These are phyloP conservation scores for Etheostoma spectabile DNA, from an alignment of 2,113 vertebrate species.

Conservation along the genomic window DNA sequence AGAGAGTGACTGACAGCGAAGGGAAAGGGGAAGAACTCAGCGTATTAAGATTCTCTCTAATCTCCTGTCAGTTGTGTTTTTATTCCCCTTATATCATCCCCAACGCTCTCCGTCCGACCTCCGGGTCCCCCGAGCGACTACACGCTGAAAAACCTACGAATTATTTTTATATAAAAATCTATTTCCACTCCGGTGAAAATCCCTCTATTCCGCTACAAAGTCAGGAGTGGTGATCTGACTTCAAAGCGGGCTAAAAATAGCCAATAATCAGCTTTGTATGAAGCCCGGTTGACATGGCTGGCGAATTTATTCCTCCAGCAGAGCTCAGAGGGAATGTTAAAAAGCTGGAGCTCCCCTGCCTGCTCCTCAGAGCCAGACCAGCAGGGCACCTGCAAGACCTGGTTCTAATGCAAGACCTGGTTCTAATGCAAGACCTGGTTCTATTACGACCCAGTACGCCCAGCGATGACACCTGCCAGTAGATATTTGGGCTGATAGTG, in stretches of 20 bases:
- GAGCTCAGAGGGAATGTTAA: conserved; percentile 24
- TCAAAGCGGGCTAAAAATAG: conserved; percentile 66
- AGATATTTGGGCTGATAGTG: not conserved
- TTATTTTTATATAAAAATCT: conserved; percentile 48
- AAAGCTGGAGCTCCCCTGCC: conserved; percentile 13
- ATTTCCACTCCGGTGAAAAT: conserved; percentile 40
- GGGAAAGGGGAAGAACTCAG: not conserved
- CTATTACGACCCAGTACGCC: too few species aligned
- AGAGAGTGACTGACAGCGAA: conserved; percentile 2
- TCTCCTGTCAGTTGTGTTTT: conserved; percentile 36
- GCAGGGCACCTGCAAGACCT: not conserved
- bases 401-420: too few species aligned
- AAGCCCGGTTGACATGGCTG: conserved; percentile 44
- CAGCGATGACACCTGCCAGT: not conserved
- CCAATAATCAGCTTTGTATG: conserved; percentile 74
- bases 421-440: not conserved
- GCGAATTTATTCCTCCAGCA: conserved; percentile 41
- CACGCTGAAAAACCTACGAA: conserved; percentile 18
- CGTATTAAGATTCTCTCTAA: conserved; percentile 11
- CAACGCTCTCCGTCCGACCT: not conserved
- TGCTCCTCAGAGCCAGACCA: not conserved
- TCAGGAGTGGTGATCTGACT: conserved; percentile 44
- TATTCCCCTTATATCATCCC: conserved; percentile 10
- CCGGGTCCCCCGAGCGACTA: not conserved
- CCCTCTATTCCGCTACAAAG: conserved; percentile 8